A percentile compares a stretch with the other conserved stretches of the same genome.
phyloP scores from a whole-genome alignment of 2,797 vertebrate species.

The Sebastes minor region DNA sequence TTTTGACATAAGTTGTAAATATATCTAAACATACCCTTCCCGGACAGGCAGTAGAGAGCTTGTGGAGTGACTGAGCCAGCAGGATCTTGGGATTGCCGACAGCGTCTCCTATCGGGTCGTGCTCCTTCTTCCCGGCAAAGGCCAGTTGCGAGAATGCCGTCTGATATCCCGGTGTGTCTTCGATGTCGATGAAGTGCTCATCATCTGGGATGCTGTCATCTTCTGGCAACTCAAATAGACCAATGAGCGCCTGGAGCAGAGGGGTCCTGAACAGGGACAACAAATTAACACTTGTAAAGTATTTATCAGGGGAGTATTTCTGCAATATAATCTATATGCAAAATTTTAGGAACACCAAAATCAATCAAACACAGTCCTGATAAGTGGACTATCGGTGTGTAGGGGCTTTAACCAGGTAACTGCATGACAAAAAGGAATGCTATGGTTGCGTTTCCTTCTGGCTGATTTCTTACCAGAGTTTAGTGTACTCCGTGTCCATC shows the following conservation, averaged over 20 bases:
- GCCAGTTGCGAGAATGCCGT: conserved; percentile 98
- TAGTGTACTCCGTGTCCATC: conserved; percentile 99
- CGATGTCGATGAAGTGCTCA: conserved; percentile 98
- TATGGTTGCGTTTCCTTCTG: neutral
- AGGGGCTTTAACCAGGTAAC: neutral
- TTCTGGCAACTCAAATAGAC: conserved; percentile 96
- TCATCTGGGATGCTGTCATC: conserved; percentile 97
- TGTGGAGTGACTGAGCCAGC: conserved; percentile 96
- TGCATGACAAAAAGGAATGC: neutral
- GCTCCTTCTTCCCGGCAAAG: conserved; percentile 96
- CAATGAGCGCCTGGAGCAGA: conserved; percentile 95
- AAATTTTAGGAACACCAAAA: neutral
- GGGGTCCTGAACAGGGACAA: conserved; percentile 84
- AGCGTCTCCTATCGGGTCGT: conserved; percentile 93
- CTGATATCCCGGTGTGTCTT: conserved; percentile 97
- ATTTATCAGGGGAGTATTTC: neutral
- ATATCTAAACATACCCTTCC: conserved; percentile 87
- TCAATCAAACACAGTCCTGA: neutral
- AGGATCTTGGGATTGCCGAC: conserved; percentile 95
- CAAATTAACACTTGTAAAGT: neutral
- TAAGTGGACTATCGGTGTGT: neutral
- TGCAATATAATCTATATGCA: neutral
- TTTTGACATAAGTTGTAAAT: neutral
- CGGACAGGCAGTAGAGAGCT: conserved; percentile 94
- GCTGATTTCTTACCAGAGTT: conserved; percentile 88